Conservation (phyloP, 2,888 invertebrate species). For the Thysanoteuthis rhombus region DNA sequence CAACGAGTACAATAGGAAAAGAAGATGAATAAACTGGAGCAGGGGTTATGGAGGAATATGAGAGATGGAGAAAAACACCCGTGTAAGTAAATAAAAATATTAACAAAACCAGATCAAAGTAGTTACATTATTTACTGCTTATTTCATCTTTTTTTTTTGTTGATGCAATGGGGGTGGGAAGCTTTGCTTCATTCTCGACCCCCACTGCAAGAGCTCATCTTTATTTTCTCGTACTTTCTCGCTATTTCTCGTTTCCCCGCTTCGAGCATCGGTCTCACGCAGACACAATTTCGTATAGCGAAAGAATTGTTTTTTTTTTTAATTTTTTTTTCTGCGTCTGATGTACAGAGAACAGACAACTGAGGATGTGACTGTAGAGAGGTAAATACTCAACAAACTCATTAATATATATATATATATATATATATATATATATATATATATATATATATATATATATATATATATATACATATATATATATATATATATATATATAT, state of each 20-base stretch:
- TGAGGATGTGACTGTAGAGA: not conserved
- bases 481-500: no score
- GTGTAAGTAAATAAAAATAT: not conserved
- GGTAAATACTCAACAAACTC: not conserved
- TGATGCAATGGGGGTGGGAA: not conserved
- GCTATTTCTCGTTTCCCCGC: not conserved
- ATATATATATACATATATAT: not conserved
- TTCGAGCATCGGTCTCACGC: not conserved
- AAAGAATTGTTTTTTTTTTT: not conserved
- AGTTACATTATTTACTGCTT: not conserved
- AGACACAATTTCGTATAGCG: not conserved
- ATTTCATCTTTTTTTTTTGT: not conserved
- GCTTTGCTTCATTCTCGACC: not conserved
- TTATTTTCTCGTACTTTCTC: not conserved
- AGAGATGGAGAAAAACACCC: not conserved
- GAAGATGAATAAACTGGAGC: not conserved
- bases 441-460: not conserved
- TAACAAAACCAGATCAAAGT: not conserved
- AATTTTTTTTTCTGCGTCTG: not conserved
- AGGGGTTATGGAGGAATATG: not conserved
- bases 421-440: slow-evolving; percentile 12
- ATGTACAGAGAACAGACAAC: not conserved
- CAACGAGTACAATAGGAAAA: not conserved
- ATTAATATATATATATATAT: not conserved
- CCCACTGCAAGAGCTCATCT: not conserved